Evolutionary conservation across 2,888 invertebrate genomes (phyloP).

Genomic region (Quadroppia sp.): DNA sequence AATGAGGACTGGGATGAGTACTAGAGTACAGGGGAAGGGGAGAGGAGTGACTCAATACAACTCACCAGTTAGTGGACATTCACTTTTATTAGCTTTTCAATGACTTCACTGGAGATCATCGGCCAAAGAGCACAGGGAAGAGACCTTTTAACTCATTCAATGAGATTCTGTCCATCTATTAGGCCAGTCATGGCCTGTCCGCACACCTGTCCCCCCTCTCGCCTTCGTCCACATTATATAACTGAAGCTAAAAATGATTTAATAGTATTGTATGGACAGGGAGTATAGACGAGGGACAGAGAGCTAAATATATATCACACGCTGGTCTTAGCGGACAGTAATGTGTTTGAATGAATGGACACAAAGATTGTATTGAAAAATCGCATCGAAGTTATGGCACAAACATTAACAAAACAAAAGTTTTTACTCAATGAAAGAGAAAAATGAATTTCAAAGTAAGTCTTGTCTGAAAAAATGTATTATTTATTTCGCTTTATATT

Average conservation of each 20-base stretch:
- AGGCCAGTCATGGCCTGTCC: background rate
- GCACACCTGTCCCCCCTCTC: slow-evolving; percentile 25
- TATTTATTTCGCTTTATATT: slow-evolving; percentile 23
- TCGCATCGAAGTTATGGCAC: slow-evolving; percentile 19
- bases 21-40: background rate
- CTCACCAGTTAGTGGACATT: slow-evolving; percentile 1
- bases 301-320: slow-evolving; percentile 35
- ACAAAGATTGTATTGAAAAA: slow-evolving; percentile 15
- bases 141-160: slow-evolving; percentile 31
- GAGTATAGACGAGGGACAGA: background rate
- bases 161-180: background rate
- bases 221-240: slow-evolving; percentile 22
- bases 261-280: background rate
- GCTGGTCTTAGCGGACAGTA: background rate
- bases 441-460: background rate
- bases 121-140: slow-evolving; percentile 24
- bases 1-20: slow-evolving; percentile 14
- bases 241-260: background rate
- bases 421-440: background rate
- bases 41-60: slow-evolving; percentile 29
- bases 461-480: background rate
- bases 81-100: slow-evolving; percentile 31
- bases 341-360: slow-evolving; percentile 5
- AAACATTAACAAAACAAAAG: slow-evolving; percentile 3
- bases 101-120: slow-evolving; percentile 16